Evolutionary conservation across 2,113 vertebrate genomes (phyloP), one percentile per base, ranked within the genome.

Genomic region (Daphoenositta chrysoptera): DNA sequence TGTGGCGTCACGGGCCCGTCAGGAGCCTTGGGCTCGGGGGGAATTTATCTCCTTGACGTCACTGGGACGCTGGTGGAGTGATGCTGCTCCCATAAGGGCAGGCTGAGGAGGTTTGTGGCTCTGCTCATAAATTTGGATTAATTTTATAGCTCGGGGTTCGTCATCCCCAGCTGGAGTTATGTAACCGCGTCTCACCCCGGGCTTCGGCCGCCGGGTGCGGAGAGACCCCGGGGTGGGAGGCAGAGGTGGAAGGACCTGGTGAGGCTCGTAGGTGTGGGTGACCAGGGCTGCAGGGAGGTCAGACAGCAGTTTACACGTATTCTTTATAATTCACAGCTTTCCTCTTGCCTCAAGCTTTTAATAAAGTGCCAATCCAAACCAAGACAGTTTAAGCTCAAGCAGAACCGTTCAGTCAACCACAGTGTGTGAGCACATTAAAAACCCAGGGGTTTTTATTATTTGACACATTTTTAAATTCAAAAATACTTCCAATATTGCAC

Each of bases 1-100:
- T 2, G 7, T 14, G 23, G 58, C 54, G 1, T 39, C 4, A 0
- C 5, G 1, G 48, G 39, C 40, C 16, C 15, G 0, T 2, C 21
- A 6, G 20, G 57, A 51, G 40, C 6, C 37, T 3, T 2, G 33
- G 19, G 17, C 40, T 69, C 22, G 0, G 2, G 6, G 44, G 47
- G 56, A 9, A 15, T 47, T 27, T 2, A 1, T 11, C 15, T 23
- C 4, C 71, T 15, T 37, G 65, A 2, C 1, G 1, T 20, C 39
- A 4, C 57, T 8, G 40, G 33, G 19, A 15, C 0, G 0, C 37
- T 54, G 26, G 5, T 22, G 24, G 50, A 22, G 35, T 0, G 3
- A 5, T 2, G 27, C 48, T 37, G 2, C 2, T 66, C 44, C 61
- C 37, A 0, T 3, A 15, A n/a, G 58, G 27, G 8, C n/a, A 26